These are phyloP conservation scores for Diuraphis noxia DNA, from an alignment of 1,140 invertebrate genomes.

Conservation along the genomic window DNA sequence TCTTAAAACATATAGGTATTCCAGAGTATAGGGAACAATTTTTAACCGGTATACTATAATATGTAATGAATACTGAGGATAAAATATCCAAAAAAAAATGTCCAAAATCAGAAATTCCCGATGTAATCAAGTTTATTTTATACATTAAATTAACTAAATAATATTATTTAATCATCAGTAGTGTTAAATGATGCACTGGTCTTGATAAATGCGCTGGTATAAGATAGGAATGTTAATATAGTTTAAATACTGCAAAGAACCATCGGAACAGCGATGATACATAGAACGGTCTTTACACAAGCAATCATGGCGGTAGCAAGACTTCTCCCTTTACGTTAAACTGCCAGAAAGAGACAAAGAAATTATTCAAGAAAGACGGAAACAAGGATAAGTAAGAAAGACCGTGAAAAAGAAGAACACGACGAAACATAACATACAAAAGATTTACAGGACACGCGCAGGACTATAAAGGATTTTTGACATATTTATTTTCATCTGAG, in stretches of 20 bases:
- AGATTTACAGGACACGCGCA: no score
- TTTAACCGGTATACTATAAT: no score
- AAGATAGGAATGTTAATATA: neutral
- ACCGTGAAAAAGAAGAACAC: neutral
- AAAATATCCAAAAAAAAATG: no score
- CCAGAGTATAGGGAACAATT: no score
- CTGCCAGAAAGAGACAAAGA: neutral
- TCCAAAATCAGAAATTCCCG: no score
- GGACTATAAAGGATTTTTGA: neutral
- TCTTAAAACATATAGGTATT: no score
- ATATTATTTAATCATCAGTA: neutral
- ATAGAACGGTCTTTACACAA: neutral
- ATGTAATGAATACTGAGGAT: no score
- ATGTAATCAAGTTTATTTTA: no score
- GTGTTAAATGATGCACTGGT: neutral
- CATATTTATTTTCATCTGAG: neutral
- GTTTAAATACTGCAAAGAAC: neutral
- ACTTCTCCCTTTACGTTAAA: neutral
- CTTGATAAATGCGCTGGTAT: neutral
- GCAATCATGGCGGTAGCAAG: neutral
- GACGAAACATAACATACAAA: neutral
- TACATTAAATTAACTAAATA: no score
- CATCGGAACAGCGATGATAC: neutral
- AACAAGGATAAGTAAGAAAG: neutral
- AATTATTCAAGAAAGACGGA: neutral